A percentile compares a stretch with the other conserved stretches of the same genome.
phyloP scores from a whole-genome alignment of 2,888 invertebrate genomes.

The Tipula helvola region DNA sequence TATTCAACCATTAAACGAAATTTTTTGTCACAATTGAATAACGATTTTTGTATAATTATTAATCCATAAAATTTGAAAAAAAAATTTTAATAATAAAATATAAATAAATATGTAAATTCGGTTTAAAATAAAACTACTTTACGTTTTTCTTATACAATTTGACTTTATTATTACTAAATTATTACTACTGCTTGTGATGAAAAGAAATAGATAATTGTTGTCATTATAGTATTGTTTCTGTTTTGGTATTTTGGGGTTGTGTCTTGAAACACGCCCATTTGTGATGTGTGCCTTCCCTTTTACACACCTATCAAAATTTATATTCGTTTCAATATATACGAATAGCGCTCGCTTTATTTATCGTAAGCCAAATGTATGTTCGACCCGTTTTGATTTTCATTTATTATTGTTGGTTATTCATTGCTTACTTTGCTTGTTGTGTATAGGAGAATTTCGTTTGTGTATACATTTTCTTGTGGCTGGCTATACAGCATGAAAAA shows the following conservation, averaged over 20 bases:
- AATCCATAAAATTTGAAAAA: neutral
- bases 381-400: neutral
- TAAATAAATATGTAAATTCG: neutral
- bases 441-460: neutral
- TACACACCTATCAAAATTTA: neutral
- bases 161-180: neutral
- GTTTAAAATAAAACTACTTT: neutral
- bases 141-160: neutral
- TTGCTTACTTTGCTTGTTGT: neutral
- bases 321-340: neutral
- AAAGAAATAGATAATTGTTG: neutral
- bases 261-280: neutral
- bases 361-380: neutral
- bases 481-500: neutral
- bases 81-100: neutral
- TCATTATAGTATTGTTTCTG: neutral
- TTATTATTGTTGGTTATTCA: neutral
- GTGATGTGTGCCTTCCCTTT: neutral
- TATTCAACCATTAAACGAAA: neutral
- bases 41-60: neutral
- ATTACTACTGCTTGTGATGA: constrained; percentile 4
- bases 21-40: neutral
- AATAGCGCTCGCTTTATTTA: neutral
- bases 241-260: neutral
- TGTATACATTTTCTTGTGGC: no score